Percentiles rank a stretch among this genome's conserved stretches.
Conservation (phyloP, 2,888 invertebrate genomes). For the Leucophenga maculata region DNA sequence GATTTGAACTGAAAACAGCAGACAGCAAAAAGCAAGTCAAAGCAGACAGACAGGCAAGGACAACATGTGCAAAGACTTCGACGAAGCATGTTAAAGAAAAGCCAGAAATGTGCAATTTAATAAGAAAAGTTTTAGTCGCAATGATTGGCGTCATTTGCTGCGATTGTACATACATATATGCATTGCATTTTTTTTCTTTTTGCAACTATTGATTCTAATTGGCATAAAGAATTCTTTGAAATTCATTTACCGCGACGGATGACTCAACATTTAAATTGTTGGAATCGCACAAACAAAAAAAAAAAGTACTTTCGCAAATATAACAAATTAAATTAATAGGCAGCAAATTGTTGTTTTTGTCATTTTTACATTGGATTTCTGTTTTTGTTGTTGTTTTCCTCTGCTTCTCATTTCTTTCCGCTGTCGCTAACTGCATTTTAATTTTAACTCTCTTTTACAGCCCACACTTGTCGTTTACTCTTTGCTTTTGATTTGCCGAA, state of each 20-base stretch:
- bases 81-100: background rate
- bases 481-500: too few species aligned
- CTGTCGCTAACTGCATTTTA: too few species aligned
- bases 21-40: background rate
- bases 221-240: background rate
- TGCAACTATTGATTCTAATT: conserved; percentile 29
- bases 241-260: background rate
- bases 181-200: conserved; percentile 14
- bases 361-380: too few species aligned
- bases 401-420: conserved; percentile 37
- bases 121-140: conserved; percentile 19
- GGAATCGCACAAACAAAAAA: too few species aligned
- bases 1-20: background rate
- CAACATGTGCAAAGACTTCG: background rate
- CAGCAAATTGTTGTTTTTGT: background rate
- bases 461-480: too few species aligned
- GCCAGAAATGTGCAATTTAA: conserved; percentile 13
- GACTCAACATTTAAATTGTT: too few species aligned
- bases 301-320: too few species aligned
- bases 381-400: conserved; percentile 56
- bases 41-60: conserved; percentile 1
- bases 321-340: too few species aligned
- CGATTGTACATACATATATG: background rate
- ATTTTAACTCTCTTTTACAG: too few species aligned
- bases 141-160: background rate